Percentiles rank a stretch among this genome's conserved stretches.
Conservation (phyloP, 2,113 vertebrate genomes). For the Crotalus horridus region DNA sequence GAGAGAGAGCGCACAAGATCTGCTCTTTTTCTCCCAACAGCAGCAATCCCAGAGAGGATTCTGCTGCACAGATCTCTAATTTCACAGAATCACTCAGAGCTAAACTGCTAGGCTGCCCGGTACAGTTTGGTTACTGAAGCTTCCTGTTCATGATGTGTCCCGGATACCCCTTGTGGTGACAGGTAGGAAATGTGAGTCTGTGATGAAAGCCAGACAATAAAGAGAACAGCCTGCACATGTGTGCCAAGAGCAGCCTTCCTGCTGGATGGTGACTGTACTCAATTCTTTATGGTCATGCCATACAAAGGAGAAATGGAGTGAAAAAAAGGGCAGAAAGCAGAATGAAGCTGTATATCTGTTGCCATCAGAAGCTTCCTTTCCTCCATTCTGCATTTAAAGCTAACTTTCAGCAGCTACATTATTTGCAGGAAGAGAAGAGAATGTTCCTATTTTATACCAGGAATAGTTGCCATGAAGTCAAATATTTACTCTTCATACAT, state of each 20-base stretch:
- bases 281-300: conserved; percentile 33
- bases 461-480: conserved; percentile 10
- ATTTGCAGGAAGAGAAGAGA: conserved; percentile 6
- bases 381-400: conserved; percentile 9
- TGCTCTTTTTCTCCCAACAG: conserved; percentile 36
- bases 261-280: neutral
- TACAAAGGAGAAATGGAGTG: conserved; percentile 1
- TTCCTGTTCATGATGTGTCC: conserved; percentile 23
- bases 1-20: conserved; percentile 23
- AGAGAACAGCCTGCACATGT: conserved; percentile 35
- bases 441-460: neutral
- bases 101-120: conserved; percentile 17
- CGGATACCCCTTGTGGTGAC: conserved; percentile 60
- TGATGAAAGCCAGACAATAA: conserved; percentile 40
- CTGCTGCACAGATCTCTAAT: conserved; percentile 16
- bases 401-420: conserved; percentile 14
- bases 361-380: accelerated
- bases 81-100: conserved; percentile 35
- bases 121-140: conserved; percentile 34
- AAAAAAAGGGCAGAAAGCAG: neutral
- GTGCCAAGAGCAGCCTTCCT: conserved; percentile 18
- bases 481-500: neutral
- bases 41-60: conserved; percentile 41
- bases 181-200: conserved; percentile 52
- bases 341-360: neutral